phyloP scores from a whole-genome alignment of 2,113 vertebrate genomes.

The Mungos mungo region DNA sequence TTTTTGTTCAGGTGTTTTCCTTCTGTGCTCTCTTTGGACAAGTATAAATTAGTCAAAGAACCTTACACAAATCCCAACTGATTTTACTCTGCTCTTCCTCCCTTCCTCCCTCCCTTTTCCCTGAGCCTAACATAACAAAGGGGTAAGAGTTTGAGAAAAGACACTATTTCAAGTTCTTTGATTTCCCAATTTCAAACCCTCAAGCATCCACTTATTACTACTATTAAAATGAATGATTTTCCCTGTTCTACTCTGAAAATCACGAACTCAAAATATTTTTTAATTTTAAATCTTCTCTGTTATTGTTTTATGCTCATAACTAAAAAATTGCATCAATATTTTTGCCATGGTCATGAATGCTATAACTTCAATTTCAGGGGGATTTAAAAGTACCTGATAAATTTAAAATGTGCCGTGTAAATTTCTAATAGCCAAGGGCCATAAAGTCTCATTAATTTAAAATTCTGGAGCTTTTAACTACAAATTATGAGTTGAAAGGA shows the following conservation, averaged over 20 bases:
- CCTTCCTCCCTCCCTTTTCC: not conserved
- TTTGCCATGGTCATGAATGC: conserved; percentile 62
- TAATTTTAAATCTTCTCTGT: conserved; percentile 60
- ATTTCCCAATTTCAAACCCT: not conserved
- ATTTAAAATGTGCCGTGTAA: conserved; percentile 44
- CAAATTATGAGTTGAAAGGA: conserved; percentile 65
- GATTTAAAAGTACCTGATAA: conserved; percentile 64
- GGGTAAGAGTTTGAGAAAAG: not conserved
- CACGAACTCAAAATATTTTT: conserved; percentile 39
- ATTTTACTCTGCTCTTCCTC: not conserved
- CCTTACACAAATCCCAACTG: not conserved
- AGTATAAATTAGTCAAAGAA: not conserved
- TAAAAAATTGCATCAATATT: conserved; percentile 67
- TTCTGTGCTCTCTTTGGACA: not conserved
- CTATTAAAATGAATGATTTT: conserved; percentile 52
- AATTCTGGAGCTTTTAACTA: conserved; percentile 48
- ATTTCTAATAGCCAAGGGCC: conserved; percentile 64
- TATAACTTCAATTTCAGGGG: conserved; percentile 56
- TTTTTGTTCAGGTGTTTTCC: not conserved
- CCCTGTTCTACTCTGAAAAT: conserved; percentile 59
- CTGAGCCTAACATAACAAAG: conserved; percentile 10
- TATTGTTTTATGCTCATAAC: conserved; percentile 61
- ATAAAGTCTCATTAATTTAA: conserved; percentile 59
- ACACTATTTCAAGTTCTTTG: not conserved
- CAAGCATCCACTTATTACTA: conserved; percentile 61